Conservation (phyloP, 1,140 invertebrate genomes). For the Agrilus planipennis region DNA sequence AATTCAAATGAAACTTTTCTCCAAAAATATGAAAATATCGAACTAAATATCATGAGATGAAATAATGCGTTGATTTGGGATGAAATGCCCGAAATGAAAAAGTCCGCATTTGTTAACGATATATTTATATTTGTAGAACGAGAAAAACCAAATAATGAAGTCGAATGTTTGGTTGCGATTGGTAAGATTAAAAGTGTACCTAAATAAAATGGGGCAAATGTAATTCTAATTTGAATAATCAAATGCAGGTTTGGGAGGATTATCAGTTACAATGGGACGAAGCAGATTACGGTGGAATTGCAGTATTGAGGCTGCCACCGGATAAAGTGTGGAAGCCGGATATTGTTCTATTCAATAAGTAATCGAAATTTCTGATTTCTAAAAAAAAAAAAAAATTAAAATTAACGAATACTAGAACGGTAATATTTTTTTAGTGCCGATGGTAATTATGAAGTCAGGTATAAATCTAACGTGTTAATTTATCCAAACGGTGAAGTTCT, state of each 20-base stretch:
- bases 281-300: constrained; percentile 94
- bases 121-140: constrained; percentile 63
- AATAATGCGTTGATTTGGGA: no score
- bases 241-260: constrained; percentile 87
- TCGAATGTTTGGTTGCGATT: constrained; percentile 95
- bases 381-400: background rate
- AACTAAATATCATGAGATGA: no score
- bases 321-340: constrained; percentile 99
- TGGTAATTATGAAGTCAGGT: constrained; percentile 92
- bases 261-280: constrained; percentile 98
- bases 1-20: no score
- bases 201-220: background rate
- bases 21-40: no score
- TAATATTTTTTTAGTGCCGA: constrained; percentile 69
- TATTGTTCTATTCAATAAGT: constrained; percentile 99
- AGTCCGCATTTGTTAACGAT: no score
- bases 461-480: constrained; percentile 94
- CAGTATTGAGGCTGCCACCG: constrained; percentile 85
- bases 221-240: background rate
- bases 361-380: constrained; percentile 33
- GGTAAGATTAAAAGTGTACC: no score
- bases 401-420: background rate
- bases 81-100: no score
- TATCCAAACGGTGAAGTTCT: constrained; percentile 85
- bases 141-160: constrained; percentile 99